phyloP scores from a whole-genome alignment of 2,797 vertebrate genomes.

The Scarus forsteni region DNA sequence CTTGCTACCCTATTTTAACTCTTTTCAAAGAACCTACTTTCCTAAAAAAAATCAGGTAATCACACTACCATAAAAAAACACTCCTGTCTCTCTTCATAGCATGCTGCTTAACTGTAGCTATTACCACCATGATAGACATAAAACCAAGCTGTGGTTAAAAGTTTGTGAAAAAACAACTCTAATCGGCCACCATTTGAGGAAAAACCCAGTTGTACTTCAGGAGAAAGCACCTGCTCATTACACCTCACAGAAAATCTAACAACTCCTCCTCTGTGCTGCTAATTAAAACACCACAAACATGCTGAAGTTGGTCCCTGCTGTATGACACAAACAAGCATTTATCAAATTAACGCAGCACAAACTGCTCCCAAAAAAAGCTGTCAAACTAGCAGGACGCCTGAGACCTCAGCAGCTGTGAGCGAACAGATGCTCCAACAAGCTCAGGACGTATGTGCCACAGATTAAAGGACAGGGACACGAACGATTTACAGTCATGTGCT shows the following conservation, averaged over 20 bases:
- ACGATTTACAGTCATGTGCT: neutral
- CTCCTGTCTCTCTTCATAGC: too few species aligned
- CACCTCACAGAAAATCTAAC: conserved; percentile 11
- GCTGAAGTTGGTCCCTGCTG: conserved; percentile 10
- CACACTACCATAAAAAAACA: too few species aligned
- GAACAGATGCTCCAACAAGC: conserved; percentile 30
- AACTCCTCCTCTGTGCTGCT: conserved; percentile 3
- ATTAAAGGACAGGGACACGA: conserved; percentile 31
- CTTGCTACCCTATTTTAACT: too few species aligned
- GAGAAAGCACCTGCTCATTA: neutral
- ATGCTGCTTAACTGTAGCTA: too few species aligned
- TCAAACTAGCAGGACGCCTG: conserved; percentile 40
- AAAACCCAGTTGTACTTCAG: neutral
- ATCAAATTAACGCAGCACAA: conserved; percentile 30
- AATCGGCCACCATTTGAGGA: neutral
- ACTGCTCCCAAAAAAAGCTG: conserved; percentile 28
- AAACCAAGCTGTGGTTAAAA: too few species aligned
- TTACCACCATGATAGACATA: too few species aligned
- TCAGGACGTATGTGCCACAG: conserved; percentile 34
- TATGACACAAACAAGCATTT: conserved; percentile 24
- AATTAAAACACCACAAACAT: conserved; percentile 39
- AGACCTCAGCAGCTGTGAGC: conserved; percentile 34
- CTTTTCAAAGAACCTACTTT: too few species aligned
- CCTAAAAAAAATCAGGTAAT: too few species aligned
- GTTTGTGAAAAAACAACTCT: neutral